These are phyloP conservation scores for Lutjanus erythropterus DNA, from an alignment of 2,113 vertebrate species.

Conservation along the genomic window DNA sequence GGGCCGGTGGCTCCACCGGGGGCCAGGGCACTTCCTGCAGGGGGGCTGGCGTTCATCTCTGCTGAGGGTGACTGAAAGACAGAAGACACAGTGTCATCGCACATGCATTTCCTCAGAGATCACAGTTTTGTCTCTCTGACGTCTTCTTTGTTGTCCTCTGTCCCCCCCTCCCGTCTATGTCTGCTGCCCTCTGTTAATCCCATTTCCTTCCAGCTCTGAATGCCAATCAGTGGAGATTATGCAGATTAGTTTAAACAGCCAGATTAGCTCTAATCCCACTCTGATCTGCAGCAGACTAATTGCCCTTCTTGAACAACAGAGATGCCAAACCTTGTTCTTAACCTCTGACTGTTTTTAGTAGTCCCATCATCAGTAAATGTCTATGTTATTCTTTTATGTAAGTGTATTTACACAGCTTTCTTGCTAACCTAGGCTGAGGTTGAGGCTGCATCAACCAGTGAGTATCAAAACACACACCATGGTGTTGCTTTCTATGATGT, in stretches of 20 bases:
- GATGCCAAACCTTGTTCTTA: slow-evolving; percentile 17
- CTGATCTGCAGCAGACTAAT: slow-evolving; percentile 52
- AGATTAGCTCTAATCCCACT: slow-evolving; percentile 78
- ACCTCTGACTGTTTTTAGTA: not conserved
- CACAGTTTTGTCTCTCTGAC: not conserved
- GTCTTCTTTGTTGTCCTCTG: not conserved
- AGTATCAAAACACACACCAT: not conserved
- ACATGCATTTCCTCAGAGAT: not conserved
- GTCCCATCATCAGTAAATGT: not conserved
- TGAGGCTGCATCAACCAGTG: not conserved
- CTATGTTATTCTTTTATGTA: not conserved
- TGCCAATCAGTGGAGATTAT: slow-evolving; percentile 70
- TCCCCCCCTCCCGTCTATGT: not conserved
- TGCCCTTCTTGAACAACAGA: slow-evolving; percentile 50
- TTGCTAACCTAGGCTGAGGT: not conserved
- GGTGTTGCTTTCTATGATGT: not conserved
- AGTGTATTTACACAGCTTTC: not conserved
- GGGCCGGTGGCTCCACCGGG: slow-evolving; percentile 78
- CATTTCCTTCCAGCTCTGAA: slow-evolving; percentile 34
- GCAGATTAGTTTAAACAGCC: slow-evolving; percentile 65
- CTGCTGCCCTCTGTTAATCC: slow-evolving; percentile 56
- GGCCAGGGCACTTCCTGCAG: slow-evolving; percentile 86
- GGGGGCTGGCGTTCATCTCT: slow-evolving; percentile 84
- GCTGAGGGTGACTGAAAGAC: slow-evolving; percentile 52
- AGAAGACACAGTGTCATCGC: not conserved